phyloP scores from a whole-genome alignment of 2,797 vertebrate genomes.

The Masticophis lateralis region DNA sequence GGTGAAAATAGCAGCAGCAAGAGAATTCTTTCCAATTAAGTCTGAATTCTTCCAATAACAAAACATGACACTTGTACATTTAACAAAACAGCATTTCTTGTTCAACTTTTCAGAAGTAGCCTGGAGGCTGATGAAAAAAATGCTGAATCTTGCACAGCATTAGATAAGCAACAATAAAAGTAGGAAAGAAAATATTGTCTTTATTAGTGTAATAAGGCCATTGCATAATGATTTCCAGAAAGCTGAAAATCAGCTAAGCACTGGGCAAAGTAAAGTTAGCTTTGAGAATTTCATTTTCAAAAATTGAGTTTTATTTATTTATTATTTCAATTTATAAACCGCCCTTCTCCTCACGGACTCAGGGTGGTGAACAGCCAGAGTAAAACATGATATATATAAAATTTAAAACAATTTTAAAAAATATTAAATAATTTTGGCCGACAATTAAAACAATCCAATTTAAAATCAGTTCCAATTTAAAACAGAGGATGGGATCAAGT shows the following conservation, averaged over 20 bases:
- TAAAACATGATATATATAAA: too few species aligned
- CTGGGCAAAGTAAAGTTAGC: neutral
- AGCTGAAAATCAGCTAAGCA: neutral
- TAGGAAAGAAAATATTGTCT: neutral
- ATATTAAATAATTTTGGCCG: too few species aligned
- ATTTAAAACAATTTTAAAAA: too few species aligned
- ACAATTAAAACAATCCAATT: too few species aligned
- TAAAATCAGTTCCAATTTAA: too few species aligned
- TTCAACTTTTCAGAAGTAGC: neutral
- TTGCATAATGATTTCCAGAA: conserved; percentile 1
- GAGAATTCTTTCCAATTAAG: neutral
- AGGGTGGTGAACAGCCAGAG: too few species aligned
- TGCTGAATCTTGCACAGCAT: neutral
- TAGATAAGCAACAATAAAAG: neutral
- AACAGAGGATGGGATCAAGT: too few species aligned
- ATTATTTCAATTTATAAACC: too few species aligned
- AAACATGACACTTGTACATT: neutral
- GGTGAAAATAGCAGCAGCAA: neutral
- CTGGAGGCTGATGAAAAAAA: neutral
- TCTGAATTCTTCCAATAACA: neutral
- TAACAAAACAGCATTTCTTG: neutral
- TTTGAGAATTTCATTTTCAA: neutral
- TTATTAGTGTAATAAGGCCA: neutral
- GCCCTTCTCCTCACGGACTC: too few species aligned
- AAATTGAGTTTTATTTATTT: too few species aligned